These are phyloP conservation scores for Xenopus laevis DNA, from an alignment of 2,113 vertebrate genomes.

Conservation along the genomic window DNA sequence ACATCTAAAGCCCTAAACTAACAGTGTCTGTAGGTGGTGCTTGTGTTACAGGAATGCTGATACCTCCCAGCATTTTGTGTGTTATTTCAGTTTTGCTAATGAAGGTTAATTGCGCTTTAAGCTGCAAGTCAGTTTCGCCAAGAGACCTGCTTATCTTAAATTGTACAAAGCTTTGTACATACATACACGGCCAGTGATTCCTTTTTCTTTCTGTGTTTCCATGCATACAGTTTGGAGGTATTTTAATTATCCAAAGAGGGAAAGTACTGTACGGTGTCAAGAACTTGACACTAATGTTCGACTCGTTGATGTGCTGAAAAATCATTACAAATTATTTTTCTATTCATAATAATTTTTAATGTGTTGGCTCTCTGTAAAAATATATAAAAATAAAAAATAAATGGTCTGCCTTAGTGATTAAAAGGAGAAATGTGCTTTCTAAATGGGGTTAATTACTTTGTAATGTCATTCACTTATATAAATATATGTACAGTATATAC, in stretches of 20 bases:
- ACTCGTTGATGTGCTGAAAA: conserved; percentile 47
- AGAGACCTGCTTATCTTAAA: too few species aligned
- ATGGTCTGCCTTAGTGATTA: conserved; percentile 65
- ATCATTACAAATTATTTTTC: conserved; percentile 57
- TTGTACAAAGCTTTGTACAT: neutral
- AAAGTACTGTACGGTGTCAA: conserved; percentile 75
- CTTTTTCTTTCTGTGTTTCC: conserved; percentile 47
- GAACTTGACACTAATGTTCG: conserved; percentile 78
- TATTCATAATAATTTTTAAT: conserved; percentile 74
- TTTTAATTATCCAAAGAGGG: conserved; percentile 88
- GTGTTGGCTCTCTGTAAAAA: conserved; percentile 56
- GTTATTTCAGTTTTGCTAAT: too few species aligned
- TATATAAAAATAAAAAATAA: conserved; percentile 55
- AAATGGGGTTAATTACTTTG: too few species aligned
- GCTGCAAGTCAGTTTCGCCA: too few species aligned
- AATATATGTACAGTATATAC: too few species aligned
- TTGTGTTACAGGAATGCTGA: too few species aligned
- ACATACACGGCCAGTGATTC: neutral
- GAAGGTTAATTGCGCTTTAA: too few species aligned
- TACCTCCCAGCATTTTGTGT: too few species aligned
- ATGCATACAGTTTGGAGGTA: conserved; percentile 56
- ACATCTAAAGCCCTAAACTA: too few species aligned
- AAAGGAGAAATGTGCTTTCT: too few species aligned
- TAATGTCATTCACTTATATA: too few species aligned
- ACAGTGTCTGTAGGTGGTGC: too few species aligned